These are phyloP conservation scores for Rhopalosiphum nymphaeae DNA, from an alignment of 2,888 invertebrate species.

Conservation along the genomic window DNA sequence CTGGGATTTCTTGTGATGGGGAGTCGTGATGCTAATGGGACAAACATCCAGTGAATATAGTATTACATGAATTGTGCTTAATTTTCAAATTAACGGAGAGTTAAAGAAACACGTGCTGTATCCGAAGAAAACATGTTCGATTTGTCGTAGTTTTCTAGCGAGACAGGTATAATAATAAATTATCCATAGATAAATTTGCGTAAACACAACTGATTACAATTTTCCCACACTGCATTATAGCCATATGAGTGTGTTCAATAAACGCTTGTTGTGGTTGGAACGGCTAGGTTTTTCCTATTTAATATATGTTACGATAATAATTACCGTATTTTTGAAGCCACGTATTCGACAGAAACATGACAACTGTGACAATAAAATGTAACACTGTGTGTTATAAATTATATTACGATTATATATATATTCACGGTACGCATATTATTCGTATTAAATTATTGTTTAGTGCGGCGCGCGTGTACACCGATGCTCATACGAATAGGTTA, in stretches of 20 bases:
- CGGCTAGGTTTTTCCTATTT: neutral
- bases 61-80: too few species aligned
- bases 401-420: neutral
- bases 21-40: too few species aligned
- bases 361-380: neutral
- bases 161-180: neutral
- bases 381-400: neutral
- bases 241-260: neutral
- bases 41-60: too few species aligned
- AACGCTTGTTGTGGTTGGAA: neutral
- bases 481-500: neutral
- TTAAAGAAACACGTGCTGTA: neutral
- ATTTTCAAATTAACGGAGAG: neutral
- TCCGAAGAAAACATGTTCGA: neutral
- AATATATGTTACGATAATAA: neutral
- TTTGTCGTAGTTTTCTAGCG: neutral
- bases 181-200: neutral
- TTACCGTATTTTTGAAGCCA: neutral
- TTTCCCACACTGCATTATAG: neutral
- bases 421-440: neutral
- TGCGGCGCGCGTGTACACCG: neutral
- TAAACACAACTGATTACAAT: neutral
- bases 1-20: too few species aligned
- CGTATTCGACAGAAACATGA: neutral
- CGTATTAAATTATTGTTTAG: neutral